Conservation (phyloP, 2,797 vertebrate genomes). For the Chlorospingus flavigularis region DNA sequence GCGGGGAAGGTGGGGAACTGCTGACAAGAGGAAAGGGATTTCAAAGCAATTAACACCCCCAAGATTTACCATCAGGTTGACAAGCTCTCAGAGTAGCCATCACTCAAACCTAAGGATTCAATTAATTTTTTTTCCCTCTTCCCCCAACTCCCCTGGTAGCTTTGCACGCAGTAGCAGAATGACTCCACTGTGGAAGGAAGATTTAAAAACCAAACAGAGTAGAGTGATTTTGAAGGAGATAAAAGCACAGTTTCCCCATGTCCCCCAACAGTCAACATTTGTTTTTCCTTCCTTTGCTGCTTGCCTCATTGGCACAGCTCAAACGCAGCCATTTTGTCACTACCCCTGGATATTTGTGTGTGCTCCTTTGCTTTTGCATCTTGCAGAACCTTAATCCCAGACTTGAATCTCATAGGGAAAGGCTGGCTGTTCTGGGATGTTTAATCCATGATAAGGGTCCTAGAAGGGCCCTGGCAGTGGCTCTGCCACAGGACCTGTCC, state of each 20-base stretch:
- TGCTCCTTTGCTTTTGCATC: neutral
- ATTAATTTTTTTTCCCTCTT: slow-evolving; percentile 33
- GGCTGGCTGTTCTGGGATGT: neutral
- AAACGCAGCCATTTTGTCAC: slow-evolving; percentile 55
- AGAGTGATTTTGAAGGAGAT: slow-evolving; percentile 35
- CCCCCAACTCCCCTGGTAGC: neutral
- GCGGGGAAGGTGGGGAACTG: neutral
- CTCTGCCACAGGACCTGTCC: neutral
- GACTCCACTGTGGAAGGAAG: neutral
- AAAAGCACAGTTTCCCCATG: neutral
- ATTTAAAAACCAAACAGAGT: slow-evolving; percentile 59
- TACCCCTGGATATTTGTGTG: neutral
- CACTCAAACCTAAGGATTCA: slow-evolving; percentile 56
- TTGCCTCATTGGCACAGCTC: neutral
- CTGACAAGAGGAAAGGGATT: slow-evolving; percentile 2
- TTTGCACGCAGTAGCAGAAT: slow-evolving; percentile 3
- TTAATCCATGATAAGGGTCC: slow-evolving; percentile 1
- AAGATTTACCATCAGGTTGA: slow-evolving; percentile 40
- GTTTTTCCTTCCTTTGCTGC: neutral
- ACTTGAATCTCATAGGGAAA: neutral
- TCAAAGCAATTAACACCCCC: slow-evolving; percentile 40
- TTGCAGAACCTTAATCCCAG: neutral
- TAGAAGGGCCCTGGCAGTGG: neutral
- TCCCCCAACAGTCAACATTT: neutral
- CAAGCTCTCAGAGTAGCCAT: slow-evolving; percentile 57